These are phyloP conservation scores for Diadophis punctatus DNA, from an alignment of 2,113 vertebrate species.

Conservation along the genomic window DNA sequence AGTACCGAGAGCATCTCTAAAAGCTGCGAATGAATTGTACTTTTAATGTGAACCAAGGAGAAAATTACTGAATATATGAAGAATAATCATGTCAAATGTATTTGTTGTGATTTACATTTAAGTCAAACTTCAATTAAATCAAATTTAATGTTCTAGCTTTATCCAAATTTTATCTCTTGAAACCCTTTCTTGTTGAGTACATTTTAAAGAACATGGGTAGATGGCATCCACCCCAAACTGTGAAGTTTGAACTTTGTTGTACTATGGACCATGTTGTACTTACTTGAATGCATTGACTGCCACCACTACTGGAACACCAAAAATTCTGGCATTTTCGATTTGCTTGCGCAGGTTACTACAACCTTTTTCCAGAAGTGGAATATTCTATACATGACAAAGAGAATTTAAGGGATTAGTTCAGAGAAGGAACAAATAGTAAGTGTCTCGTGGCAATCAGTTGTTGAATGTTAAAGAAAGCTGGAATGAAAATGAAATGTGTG, in stretches of 20 bases:
- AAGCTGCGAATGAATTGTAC: not conserved
- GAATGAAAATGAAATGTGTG: not conserved
- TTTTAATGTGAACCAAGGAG: not conserved
- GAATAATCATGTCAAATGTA: not conserved
- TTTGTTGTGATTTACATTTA: not conserved
- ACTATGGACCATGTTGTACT: slow-evolving; percentile 46
- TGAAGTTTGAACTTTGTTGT: not conserved
- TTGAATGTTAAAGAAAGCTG: not conserved
- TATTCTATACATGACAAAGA: slow-evolving; percentile 73
- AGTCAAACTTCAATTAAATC: not conserved
- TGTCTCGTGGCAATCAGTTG: not conserved
- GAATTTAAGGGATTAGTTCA: not conserved
- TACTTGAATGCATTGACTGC: slow-evolving; percentile 96
- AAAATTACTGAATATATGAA: not conserved
- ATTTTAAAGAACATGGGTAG: not conserved
- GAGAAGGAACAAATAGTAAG: not conserved
- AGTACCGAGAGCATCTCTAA: not conserved
- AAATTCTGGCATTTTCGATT: slow-evolving; percentile 87
- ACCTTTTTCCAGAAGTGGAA: slow-evolving; percentile 86
- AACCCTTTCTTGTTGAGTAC: not conserved
- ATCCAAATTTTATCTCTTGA: not conserved
- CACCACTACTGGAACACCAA: slow-evolving; percentile 92
- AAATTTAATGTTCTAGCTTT: not conserved
- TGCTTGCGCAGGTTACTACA: slow-evolving; percentile 93
- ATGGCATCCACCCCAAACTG: not conserved